phyloP scores from a whole-genome alignment of 1,140 invertebrate species.

The Caenorhabditis brenneri region DNA sequence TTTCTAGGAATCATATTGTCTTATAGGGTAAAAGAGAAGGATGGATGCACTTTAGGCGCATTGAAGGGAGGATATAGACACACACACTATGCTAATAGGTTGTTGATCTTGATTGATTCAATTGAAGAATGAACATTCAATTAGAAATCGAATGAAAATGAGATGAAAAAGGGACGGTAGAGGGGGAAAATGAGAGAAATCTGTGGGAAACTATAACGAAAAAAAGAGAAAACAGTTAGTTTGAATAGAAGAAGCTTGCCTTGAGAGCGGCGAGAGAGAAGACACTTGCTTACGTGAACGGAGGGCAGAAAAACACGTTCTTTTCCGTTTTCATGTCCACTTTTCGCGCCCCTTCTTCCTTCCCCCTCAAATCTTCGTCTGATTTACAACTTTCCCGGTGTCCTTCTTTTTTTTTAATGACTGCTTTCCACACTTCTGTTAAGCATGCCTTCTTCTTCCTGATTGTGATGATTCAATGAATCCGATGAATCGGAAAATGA shows the following conservation, averaged over 20 bases:
- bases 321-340: slow-evolving; percentile 37
- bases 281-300: slow-evolving; percentile 17
- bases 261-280: not conserved
- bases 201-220: not conserved
- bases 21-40: not conserved
- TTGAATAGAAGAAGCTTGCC: slow-evolving; percentile 35
- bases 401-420: slow-evolving; percentile 25
- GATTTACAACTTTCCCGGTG: slow-evolving; percentile 14
- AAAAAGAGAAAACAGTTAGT: slow-evolving; percentile 24
- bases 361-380: not conserved
- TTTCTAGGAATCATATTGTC: not conserved
- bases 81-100: not conserved
- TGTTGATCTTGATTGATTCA: not conserved
- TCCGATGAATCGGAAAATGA: not conserved
- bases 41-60: slow-evolving; percentile 13
- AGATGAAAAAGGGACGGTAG: no score
- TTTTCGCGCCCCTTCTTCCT: no score
- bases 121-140: no score
- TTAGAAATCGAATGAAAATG: not conserved
- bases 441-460: no score
- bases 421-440: slow-evolving; percentile 23
- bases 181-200: no score
- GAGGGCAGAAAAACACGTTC: slow-evolving; percentile 33
- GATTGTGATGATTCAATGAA: not conserved
- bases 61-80: not conserved